Base-by-base conservation (phyloP, 2,888 invertebrate species). In the Papilio gigon region DNA sequence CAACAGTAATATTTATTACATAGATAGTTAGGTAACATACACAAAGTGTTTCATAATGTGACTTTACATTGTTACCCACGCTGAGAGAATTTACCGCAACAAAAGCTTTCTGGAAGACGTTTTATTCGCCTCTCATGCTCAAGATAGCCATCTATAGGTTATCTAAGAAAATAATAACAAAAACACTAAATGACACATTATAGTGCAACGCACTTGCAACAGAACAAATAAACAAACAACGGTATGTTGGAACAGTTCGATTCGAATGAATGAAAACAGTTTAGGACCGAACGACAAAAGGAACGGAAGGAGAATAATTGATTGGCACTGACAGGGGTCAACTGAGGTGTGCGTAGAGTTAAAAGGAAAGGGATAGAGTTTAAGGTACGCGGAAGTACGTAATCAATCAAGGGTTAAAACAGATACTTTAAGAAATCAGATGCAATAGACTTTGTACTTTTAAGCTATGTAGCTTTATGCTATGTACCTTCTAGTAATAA, bases 221-320 rank as follows among this genome's bases (percentile, higher is more conserved):
- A 58, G n/a, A 35, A 63, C 17, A 14, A 63, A 44, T 42, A 56
- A 66, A 56, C n/a, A 25, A 35, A 62, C 33, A 4, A 27, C 4
- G 44, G 47, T 59, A 58, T 47, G 63, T 44, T 63, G 47, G 37
- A 59, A 63, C 63, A 27, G 35, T 50, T 59, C 62, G 27, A 68
- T 53, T 20, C 30, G 65, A 65, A 61, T 68, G 63, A 63, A 63
- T 64, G 64, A 59, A 58, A 68, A 64, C 42, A 61, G 65, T 58
- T 68, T 63, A 60, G 59, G 60, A 65, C 42, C 58, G 68, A 50
- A 60, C 40, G 50, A 27, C 27, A 61, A 65, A 42, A 30, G 40
- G 47, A 69, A 47, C 25, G 65, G 42, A 69, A 33, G n/a, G 42
- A 40, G n/a, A 53, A 14, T 69, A 69, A 69, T 65, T 65, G 68